These are phyloP conservation scores for Trissolcus brochymenae DNA, from an alignment of 2,888 invertebrate genomes.

Conservation along the genomic window DNA sequence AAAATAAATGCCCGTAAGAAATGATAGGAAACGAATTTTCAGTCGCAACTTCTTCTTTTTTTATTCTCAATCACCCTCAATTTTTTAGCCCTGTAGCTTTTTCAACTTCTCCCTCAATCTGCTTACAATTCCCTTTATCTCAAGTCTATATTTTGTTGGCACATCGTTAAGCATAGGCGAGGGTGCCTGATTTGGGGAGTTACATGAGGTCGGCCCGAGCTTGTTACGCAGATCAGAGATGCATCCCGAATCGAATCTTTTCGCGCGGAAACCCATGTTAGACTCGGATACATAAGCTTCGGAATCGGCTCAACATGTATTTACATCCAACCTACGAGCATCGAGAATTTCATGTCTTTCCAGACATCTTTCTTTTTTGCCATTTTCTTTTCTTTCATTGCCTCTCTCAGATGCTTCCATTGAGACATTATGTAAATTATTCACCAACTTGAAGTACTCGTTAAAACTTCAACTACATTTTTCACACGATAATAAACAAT, in stretches of 20 bases:
- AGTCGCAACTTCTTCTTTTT: conserved; percentile 45
- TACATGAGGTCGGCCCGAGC: conserved; percentile 61
- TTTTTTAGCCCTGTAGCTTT: conserved; percentile 9
- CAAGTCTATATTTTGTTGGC: conserved; percentile 73
- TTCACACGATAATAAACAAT: too few species aligned
- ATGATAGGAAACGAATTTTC: conserved; percentile 60
- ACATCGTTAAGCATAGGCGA: conserved; percentile 73
- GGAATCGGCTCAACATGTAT: conserved; percentile 58
- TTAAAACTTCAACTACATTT: too few species aligned
- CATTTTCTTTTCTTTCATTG: conserved; percentile 19
- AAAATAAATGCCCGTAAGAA: conserved; percentile 57
- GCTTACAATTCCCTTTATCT: conserved; percentile 73
- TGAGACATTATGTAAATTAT: conserved; percentile 34
- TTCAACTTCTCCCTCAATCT: conserved; percentile 66
- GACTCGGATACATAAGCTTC: conserved; percentile 60
- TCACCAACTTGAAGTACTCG: background rate
- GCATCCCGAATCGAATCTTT: conserved; percentile 68
- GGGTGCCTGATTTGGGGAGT: conserved; percentile 66
- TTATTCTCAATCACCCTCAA: conserved; percentile 45
- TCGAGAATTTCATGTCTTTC: conserved; percentile 54
- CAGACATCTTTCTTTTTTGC: conserved; percentile 27
- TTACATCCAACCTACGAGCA: conserved; percentile 60
- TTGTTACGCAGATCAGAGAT: conserved; percentile 73
- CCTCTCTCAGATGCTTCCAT: conserved; percentile 42
- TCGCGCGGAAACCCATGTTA: conserved; percentile 61